Base-by-base conservation (phyloP, 2,113 vertebrate species). In the Morone chrysops region DNA sequence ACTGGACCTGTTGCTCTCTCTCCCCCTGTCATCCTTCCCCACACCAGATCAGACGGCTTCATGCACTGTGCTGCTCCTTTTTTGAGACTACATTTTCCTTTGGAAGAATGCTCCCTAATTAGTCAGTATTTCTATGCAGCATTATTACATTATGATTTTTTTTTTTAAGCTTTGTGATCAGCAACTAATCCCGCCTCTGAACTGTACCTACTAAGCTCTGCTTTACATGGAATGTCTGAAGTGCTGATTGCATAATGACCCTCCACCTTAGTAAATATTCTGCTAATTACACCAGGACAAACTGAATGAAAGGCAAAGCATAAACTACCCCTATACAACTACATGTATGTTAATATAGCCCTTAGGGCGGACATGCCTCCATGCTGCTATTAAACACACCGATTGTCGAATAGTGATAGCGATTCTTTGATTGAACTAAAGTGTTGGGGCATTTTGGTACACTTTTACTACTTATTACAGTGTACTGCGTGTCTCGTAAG, bases 181-280 rank as follows among this genome's bases (percentile, higher is more conserved):
- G 13, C 16, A 9, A 74, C 36, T 70, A 79, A 85, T 84, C 62
- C 47, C 41, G 36, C 38, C 31, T 70, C 62, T 54, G 41, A 80
- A 70, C 25, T 38, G 38, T 50, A 62, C 56, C 38, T 11, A 53
- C 59, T 65, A 41, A 66, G 75, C 75, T 81, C 50, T 47, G 43
- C 63, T 73, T 80, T 56, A 70, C 54, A 53, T 25, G 38, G 48
- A 77, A 48, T 68, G 54, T 68, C 56, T 51, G 18, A 80, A 76
- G 69, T 82, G 62, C 50, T 68, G 70, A 85, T 67, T 80, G 45
- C 48, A 53, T 87, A 83, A 85, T 71, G 50, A 81, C 41, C 72
- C 17, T 45, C 60, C 13, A 77, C 69, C 59, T 74, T 56, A 76
- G n/a, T 66, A 66, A 70, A 85, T 60, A 25, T 81, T 54, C 13